Evolutionary conservation across 2,113 vertebrate genomes (phyloP), one percentile per base, ranked within the genome.

Genomic region (Onychostoma macrolepis): DNA sequence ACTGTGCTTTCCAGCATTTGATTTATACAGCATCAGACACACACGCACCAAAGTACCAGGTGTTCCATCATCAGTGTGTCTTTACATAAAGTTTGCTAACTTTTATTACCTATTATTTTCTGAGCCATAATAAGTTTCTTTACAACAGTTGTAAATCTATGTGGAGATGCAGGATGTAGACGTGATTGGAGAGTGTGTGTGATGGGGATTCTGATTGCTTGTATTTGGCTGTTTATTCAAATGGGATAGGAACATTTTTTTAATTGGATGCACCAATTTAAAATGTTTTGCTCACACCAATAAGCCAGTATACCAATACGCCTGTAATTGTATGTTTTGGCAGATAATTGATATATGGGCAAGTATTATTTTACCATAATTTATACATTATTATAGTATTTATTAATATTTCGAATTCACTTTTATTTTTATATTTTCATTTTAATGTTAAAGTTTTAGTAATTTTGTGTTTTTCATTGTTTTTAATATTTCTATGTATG

Each of bases 1-100:
- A 72, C 13, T 80, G 76, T 63, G 28, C 19, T 85, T 77, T 41
- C 45, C 65, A 56, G 77, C 74, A 79, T 80, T 67, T 80, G 76
- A 83, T 61, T 30, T 76, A 86, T 45, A 78, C 43, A 48, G 28
- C 82, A 71, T 71, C 3, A 24, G 28, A 45, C 58, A 77, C 48
- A 28, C 45, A 61, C 67, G n/a, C 24, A 61, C 8, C 10, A 15
- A 82, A 50, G 56, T 28, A 75, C n/a, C n/a, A 79, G 65, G 56
- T 82, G 69, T 36, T 53, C 58, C 13, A 86, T 41, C 71, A 43
- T n/a, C 7, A 53, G 4, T 61, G 48, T n/a, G 65, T 10, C 6
- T 79, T 26, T 41, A 67, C 43, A 45, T 45, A 67, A 33, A 45
- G 50, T 80, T n/a, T 80, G 36, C 15, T 63, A 30, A 77, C 26